Evolutionary conservation across 2,113 vertebrate genomes (phyloP).

Genomic region (Gobiocypris rarus): DNA sequence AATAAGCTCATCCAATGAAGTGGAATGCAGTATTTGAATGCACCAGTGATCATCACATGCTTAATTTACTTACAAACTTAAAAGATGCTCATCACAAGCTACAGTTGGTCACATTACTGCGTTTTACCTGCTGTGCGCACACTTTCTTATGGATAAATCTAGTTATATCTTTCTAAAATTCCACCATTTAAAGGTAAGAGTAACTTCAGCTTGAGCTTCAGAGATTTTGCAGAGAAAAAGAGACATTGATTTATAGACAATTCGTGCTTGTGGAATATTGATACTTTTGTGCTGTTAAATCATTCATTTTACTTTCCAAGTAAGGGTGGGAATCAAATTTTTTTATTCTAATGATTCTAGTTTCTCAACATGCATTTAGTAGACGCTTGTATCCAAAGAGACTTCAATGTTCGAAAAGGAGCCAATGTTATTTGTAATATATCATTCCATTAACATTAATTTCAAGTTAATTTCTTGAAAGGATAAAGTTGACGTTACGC

Average conservation of each 20-base stretch:
- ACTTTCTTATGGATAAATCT: neutral
- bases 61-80: neutral
- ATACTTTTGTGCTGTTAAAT: neutral
- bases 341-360: neutral
- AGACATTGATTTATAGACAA: too few relatives aligned
- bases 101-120: neutral
- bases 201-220: neutral
- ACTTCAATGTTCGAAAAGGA: too few relatives aligned
- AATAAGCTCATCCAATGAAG: slow-evolving; percentile 57
- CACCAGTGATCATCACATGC: slow-evolving; percentile 39
- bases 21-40: slow-evolving; percentile 54
- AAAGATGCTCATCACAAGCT: slow-evolving; percentile 6
- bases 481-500: too few relatives aligned
- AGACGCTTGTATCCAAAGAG: too few relatives aligned
- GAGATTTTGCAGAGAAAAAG: neutral
- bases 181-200: slow-evolving; percentile 4
- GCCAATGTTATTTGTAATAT: too few relatives aligned
- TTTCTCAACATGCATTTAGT: neutral
- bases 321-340: neutral
- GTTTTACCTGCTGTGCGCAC: neutral
- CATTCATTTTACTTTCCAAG: neutral
- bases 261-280: neutral
- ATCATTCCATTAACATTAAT: neutral
- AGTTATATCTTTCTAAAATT: neutral
- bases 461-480: neutral